A percentile compares a stretch with the other conserved stretches of the same genome.
Evolutionary conservation across 2,888 invertebrate species (phyloP).

Genomic region (Parelbella ahira): DNA sequence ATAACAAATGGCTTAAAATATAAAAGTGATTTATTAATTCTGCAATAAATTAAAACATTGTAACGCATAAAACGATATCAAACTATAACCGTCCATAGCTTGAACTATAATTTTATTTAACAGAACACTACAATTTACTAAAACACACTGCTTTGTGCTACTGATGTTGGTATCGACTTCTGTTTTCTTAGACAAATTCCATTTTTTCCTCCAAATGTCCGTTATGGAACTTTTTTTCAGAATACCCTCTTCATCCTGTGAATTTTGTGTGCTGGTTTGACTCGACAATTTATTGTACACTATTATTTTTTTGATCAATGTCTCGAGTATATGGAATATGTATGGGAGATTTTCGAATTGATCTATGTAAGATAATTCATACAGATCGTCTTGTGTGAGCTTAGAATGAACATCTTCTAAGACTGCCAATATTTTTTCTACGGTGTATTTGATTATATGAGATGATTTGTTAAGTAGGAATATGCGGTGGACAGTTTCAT

Average conservation of each 20-base stretch:
- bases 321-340: constrained; percentile 55
- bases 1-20: too few relatives aligned
- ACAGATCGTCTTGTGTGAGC: constrained; percentile 34
- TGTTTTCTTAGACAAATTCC: constrained; percentile 43
- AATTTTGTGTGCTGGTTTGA: constrained; percentile 35
- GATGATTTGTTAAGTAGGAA: constrained; percentile 53
- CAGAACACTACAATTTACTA: constrained; percentile 46
- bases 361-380: constrained; percentile 41
- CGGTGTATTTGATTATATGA: constrained; percentile 53
- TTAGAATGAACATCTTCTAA: constrained; percentile 40
- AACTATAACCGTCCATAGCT: constrained; percentile 56
- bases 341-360: constrained; percentile 52
- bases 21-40: constrained; percentile 30
- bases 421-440: constrained; percentile 50
- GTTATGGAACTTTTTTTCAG: constrained; percentile 51
- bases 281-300: constrained; percentile 32
- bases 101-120: constrained; percentile 58
- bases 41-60: constrained; percentile 67
- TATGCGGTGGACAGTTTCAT: constrained; percentile 49
- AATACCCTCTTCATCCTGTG: constrained; percentile 40
- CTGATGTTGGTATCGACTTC: constrained; percentile 35
- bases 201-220: constrained; percentile 64
- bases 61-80: constrained; percentile 57
- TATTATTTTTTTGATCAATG: constrained; percentile 45
- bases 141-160: constrained; percentile 40